Evolutionary conservation across 2,797 vertebrate genomes (phyloP).

Genomic region (Oceanodroma leucorhoa): DNA sequence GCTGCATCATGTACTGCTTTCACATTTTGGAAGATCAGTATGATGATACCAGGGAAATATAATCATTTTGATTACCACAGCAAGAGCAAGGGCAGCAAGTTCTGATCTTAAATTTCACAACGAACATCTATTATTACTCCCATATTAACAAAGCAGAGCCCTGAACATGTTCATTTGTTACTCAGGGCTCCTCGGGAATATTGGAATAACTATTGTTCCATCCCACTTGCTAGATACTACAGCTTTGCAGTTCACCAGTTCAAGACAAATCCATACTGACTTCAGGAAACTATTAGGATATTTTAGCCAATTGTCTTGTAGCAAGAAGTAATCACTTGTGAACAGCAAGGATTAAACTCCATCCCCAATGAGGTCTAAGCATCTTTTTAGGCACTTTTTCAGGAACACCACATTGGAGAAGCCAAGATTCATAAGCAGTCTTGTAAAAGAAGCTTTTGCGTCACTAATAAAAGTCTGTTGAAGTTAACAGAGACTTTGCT

Average conservation of each 20-base stretch:
- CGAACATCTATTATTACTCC: conserved; percentile 37
- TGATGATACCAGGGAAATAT: conserved; percentile 47
- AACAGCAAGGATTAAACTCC: not conserved
- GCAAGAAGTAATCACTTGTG: not conserved
- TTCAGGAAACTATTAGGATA: conserved; percentile 28
- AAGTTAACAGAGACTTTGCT: not conserved
- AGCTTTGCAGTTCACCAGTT: not conserved
- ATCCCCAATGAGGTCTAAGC: not conserved
- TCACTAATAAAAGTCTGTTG: not conserved
- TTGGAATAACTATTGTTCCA: conserved; percentile 2
- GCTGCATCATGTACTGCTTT: conserved; percentile 25
- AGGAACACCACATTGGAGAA: not conserved
- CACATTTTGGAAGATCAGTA: conserved; percentile 28
- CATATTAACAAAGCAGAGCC: conserved; percentile 44
- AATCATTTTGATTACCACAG: conserved; percentile 46
- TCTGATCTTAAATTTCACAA: conserved; percentile 41
- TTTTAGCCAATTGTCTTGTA: not conserved
- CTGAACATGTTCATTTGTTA: conserved; percentile 39
- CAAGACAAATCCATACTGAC: conserved; percentile 22
- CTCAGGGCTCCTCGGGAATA: conserved; percentile 7
- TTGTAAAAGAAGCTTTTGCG: not conserved
- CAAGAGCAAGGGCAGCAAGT: conserved; percentile 42
- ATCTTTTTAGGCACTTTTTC: not conserved
- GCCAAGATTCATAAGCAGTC: not conserved
- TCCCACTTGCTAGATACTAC: not conserved